Base-by-base conservation (phyloP, 1,140 invertebrate genomes). In the Cyclargus thomasi region DNA sequence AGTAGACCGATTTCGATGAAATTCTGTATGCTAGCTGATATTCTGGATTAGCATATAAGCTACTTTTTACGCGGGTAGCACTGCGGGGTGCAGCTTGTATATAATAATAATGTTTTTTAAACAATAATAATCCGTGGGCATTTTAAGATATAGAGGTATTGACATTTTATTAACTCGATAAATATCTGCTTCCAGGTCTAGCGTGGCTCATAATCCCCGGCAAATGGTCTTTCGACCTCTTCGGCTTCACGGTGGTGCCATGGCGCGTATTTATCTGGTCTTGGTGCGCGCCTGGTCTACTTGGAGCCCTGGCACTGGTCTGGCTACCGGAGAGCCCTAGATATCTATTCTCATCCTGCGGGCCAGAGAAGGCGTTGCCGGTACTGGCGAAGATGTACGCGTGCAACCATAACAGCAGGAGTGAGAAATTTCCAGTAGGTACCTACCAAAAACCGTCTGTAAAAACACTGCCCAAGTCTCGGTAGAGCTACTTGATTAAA, bases 291-390 rank as follows among this genome's bases (percentile, higher is more conserved):
- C 91, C 94, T 0, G 91, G 91, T 2, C 72, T 94, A 20, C 18
- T 92, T 0, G 91, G 92, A 0, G 88, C 92, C 0, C 5, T 91
- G 0, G 90, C 93, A 0, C 78, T 94, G 3, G 81, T 92, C 2
- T 78, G 90, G 23, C 87, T 94, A 47, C 94, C 94, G 0, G 96
- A 97, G 81, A 96, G 94, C 63, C 96, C 96, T 0, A 94, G 95
- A 74, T 97, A 94, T 79, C 82, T 95, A 22, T 81, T 95, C 1
- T 91, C 93, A 0, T 90, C 92, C 72, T 93, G 93, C 69, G 91
- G 92, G 62, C 85, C 90, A 1, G 88, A 93, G 0, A 91, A 92
- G 66, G 93, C 95, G 0, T 70, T 95, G 18, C 80, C 90, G 0
- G 91, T 94, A 0, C 80, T 96, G 4, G 87, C 88, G 23, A 85